These are phyloP conservation scores for Drosophila gunungcola DNA, from an alignment of 1,140 invertebrate species.

Conservation along the genomic window DNA sequence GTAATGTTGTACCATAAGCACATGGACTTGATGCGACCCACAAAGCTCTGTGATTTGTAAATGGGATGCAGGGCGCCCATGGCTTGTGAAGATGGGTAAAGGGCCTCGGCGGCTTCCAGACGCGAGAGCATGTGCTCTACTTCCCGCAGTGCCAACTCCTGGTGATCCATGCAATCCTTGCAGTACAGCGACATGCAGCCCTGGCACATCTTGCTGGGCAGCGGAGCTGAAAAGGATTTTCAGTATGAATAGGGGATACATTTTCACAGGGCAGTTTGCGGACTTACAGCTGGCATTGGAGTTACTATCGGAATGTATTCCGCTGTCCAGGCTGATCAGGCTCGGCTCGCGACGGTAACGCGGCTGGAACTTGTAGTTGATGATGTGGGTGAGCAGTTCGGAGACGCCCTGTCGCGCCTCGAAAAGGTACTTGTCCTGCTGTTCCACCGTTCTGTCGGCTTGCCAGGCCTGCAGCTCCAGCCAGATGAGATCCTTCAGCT, in stretches of 20 bases:
- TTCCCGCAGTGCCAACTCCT: constrained; percentile 90
- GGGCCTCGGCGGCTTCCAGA: constrained; percentile 90
- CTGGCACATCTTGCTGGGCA: constrained; percentile 72
- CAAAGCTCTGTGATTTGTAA: constrained; percentile 89
- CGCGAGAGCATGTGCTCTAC: constrained; percentile 89
- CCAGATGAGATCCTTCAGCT: constrained; percentile 95
- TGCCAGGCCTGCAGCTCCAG: constrained; percentile 94
- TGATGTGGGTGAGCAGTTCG: constrained; percentile 90
- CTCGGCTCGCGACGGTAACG: constrained; percentile 59
- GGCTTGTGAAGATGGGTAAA: constrained; percentile 94
- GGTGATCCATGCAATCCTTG: constrained; percentile 88
- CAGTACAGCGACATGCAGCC: constrained; percentile 90
- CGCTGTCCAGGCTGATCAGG: constrained; percentile 76
- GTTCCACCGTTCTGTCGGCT: constrained; percentile 89
- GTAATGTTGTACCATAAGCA: constrained; percentile 96
- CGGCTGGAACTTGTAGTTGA: constrained; percentile 88
- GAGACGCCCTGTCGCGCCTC: constrained; percentile 89
- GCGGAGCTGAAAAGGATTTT: constrained; percentile 43
- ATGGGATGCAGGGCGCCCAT: constrained; percentile 90
- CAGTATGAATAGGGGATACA: neutral
- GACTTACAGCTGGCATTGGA: constrained; percentile 82
- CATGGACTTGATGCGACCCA: constrained; percentile 90
- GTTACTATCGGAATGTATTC: constrained; percentile 71
- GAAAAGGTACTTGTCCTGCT: constrained; percentile 92
- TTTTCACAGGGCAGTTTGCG: neutral